phyloP scores from a whole-genome alignment of 2,113 vertebrate species.

The Carlito syrichta region DNA sequence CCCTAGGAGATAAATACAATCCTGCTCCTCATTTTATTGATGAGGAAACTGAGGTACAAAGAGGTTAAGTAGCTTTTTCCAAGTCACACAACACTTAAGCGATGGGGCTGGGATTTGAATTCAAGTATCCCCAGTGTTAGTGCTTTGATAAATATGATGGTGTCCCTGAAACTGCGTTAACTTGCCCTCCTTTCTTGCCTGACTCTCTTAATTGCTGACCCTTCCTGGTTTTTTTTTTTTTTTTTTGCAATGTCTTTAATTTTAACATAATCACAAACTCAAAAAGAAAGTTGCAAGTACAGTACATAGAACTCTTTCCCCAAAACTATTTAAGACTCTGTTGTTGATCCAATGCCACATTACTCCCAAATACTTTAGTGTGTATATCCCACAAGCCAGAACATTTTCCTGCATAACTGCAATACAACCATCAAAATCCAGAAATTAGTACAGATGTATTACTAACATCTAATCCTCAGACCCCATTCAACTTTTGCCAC shows the following conservation, averaged over 20 bases:
- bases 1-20: neutral
- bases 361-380: neutral
- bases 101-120: neutral
- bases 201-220: neutral
- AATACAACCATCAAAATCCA: neutral
- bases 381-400: neutral
- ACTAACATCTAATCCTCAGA: neutral
- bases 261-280: neutral
- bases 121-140: neutral
- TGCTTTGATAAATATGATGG: neutral
- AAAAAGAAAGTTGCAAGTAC: neutral
- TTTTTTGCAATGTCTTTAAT: neutral
- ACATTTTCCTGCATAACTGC: neutral
- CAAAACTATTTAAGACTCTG: neutral
- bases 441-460: neutral
- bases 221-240: neutral
- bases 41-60: neutral
- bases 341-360: neutral
- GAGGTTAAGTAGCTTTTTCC: neutral
- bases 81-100: neutral
- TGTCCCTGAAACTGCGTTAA: neutral
- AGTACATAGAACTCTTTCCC: neutral
- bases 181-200: neutral
- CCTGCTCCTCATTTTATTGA: neutral
- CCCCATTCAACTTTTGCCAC: neutral